These are phyloP conservation scores for Gymnosoma rotundatum DNA, from an alignment of 2,888 invertebrate species.

Conservation along the genomic window DNA sequence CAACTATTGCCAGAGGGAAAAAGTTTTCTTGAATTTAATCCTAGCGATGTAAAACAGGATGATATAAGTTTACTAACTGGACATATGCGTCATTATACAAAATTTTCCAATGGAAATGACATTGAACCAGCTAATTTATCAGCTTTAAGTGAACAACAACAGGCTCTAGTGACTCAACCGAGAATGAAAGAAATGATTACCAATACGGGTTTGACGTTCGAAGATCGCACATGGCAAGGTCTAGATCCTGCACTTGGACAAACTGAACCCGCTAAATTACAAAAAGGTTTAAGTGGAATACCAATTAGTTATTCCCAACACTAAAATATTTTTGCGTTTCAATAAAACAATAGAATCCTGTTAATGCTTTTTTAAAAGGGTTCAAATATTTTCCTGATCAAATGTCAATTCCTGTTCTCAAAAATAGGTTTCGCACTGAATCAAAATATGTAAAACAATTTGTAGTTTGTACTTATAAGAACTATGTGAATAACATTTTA, in stretches of 20 bases:
- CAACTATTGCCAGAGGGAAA: conserved; percentile 87
- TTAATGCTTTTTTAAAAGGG: neutral
- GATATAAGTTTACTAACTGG: conserved; percentile 92
- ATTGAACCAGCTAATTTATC: conserved; percentile 69
- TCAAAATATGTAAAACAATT: too few relatives aligned
- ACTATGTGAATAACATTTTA: too few relatives aligned
- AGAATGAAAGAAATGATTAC: conserved; percentile 79
- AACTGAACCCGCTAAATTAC: conserved; percentile 86
- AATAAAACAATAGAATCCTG: neutral
- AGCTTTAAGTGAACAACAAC: conserved; percentile 70
- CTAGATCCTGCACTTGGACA: conserved; percentile 91
- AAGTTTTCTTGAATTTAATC: conserved; percentile 83
- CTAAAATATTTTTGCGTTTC: conserved; percentile 56
- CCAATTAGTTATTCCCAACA: conserved; percentile 86
- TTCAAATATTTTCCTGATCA: neutral
- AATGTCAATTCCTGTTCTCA: neutral
- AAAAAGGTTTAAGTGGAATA: conserved; percentile 89
- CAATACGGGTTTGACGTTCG: conserved; percentile 78
- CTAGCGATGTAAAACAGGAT: conserved; percentile 82
- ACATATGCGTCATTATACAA: conserved; percentile 83
- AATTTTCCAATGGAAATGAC: conserved; percentile 43
- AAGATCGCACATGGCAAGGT: conserved; percentile 91
- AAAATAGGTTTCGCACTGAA: too few relatives aligned
- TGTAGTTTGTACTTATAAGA: too few relatives aligned
- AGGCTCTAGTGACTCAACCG: conserved; percentile 77